Base-by-base conservation (phyloP, 1,140 invertebrate species). In the Brachionus koreanus region DNA sequence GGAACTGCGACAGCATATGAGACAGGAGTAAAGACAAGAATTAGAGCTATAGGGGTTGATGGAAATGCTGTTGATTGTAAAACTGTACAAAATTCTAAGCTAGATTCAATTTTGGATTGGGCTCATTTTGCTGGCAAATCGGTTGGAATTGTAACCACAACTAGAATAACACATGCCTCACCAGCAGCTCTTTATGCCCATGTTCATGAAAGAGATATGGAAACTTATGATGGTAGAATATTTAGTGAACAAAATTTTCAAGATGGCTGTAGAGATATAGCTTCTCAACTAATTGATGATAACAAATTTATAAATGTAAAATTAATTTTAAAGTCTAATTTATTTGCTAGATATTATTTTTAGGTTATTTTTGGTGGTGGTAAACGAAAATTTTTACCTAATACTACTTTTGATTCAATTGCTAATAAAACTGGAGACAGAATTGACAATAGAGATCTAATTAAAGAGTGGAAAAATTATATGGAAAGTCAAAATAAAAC, bases 1-100 rank as follows among this genome's bases (percentile, higher is more conserved):
- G 93, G 92, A 23, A 93, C 95, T 0, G 94, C 93, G 0, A 96
- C 95, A 0, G 95, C 95, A 0, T 88, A 95, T 33, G 93, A 96
- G 83, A 90, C 91, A 35, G 95, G 95, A 0, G 91, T 94, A 0
- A 98, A 98, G 86, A 91, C 91, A 0, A 95, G 96, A 87, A 93
- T 92, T 83, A 90, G 92, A 29, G 93, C 92, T 0, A 87, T 94
- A 0, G 95, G 94, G 0, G 91, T 97, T 0, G 92, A 94, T 84
- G 89, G 91, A 0, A 85, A 42, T 86, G 86, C 63, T 10, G 37
- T 16, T 35, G 69, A 83, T 76, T 83, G 72, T 52, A 16, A 37
- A 63, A 46, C 69, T 43, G 4, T 39, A 16, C n/a, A n/a, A 5
- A 29, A 23, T n/a, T 10, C 12, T 3, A 77, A 65, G 37, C 6